Conservation (phyloP, 2,888 invertebrate species). For the Cheilosia vernalis region DNA sequence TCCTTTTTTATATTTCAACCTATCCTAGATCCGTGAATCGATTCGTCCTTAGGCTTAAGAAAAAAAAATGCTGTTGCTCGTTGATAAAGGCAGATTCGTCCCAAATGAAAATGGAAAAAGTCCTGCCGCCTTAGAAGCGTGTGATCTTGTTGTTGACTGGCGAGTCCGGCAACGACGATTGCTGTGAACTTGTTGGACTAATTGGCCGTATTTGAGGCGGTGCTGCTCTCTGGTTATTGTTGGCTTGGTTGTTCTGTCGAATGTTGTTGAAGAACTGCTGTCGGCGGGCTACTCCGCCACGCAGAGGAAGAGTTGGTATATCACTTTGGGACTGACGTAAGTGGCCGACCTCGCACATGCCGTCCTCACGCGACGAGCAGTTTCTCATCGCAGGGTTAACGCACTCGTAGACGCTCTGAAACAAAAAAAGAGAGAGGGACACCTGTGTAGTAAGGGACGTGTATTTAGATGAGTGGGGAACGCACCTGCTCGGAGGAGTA, state of each 20-base stretch:
- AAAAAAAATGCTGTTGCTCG: slow-evolving; percentile 16
- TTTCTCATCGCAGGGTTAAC: slow-evolving; percentile 85
- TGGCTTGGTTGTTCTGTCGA: slow-evolving; percentile 81
- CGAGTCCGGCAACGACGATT: slow-evolving; percentile 81
- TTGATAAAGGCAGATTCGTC: slow-evolving; percentile 32
- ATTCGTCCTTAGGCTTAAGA: slow-evolving; percentile 16
- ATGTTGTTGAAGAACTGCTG: slow-evolving; percentile 83
- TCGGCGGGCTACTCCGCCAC: slow-evolving; percentile 81
- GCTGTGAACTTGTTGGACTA: slow-evolving; percentile 80
- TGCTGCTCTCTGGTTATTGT: slow-evolving; percentile 80
- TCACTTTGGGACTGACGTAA: slow-evolving; percentile 82
- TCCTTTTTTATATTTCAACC: slow-evolving; percentile 7
- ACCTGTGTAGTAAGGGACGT: background rate
- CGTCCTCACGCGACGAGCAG: slow-evolving; percentile 81
- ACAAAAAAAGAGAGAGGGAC: background rate
- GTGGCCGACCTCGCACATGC: slow-evolving; percentile 77
- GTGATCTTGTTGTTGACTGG: slow-evolving; percentile 82
- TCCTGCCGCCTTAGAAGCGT: slow-evolving; percentile 79
- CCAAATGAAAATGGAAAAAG: background rate
- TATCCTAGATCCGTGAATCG: slow-evolving; percentile 3
- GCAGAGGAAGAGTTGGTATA: slow-evolving; percentile 83
- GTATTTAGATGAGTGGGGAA: background rate
- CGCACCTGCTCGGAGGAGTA: slow-evolving; percentile 83
- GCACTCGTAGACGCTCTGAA: slow-evolving; percentile 85
- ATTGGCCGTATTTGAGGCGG: slow-evolving; percentile 77